These are phyloP conservation scores for Hemichromis elongatus DNA, from an alignment of 2,113 vertebrate genomes.

Conservation along the genomic window DNA sequence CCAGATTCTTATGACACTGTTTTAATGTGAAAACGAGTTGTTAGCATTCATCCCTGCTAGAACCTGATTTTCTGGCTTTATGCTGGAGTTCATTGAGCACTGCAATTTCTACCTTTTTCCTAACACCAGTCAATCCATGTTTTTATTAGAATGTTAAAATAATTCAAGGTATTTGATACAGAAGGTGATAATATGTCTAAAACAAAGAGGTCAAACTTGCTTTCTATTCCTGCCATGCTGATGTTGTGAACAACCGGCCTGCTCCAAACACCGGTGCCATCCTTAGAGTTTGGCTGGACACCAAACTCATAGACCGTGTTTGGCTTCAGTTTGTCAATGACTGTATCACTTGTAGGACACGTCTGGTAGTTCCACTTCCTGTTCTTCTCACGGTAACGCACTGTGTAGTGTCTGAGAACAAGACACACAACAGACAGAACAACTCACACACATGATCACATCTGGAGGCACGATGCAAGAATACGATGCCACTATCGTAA, in stretches of 20 bases:
- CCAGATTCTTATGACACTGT: background rate
- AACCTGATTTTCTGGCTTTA: background rate
- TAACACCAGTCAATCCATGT: background rate
- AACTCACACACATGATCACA: background rate
- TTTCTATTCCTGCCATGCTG: background rate
- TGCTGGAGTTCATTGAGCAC: background rate
- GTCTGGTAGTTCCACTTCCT: constrained; percentile 93
- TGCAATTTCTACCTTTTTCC: background rate
- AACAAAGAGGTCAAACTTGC: constrained; percentile 11
- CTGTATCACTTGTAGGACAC: constrained; percentile 88
- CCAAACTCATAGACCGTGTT: constrained; percentile 89
- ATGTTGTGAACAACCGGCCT: constrained; percentile 83
- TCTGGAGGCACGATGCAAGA: background rate
- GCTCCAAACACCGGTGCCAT: constrained; percentile 82
- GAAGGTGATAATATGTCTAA: background rate
- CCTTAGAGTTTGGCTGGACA: constrained; percentile 82
- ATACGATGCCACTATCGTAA: background rate
- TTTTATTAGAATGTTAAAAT: background rate
- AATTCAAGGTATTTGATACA: background rate
- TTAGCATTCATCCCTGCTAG: background rate
- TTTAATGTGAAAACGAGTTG: background rate
- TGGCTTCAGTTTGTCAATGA: constrained; percentile 89
- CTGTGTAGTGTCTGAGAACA: constrained; percentile 83
- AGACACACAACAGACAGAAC: background rate
- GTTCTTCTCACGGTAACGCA: constrained; percentile 91